Evolutionary conservation across 2,888 invertebrate genomes (phyloP).

Genomic region (Drosophila neutralis): DNA sequence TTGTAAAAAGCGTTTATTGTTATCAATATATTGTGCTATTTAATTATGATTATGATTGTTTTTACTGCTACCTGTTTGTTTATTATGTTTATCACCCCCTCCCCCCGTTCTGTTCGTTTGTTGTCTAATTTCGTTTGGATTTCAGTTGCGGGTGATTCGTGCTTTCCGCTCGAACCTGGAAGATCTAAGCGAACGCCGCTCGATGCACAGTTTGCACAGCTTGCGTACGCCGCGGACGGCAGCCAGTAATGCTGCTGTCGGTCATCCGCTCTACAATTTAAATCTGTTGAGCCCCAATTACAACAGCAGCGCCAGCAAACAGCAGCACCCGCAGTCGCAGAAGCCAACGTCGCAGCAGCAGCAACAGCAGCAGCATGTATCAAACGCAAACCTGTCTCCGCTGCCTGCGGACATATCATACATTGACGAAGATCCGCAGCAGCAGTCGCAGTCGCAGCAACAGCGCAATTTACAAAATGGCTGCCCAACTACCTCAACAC

Average conservation of each 20-base stretch:
- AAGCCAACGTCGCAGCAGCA: constrained; percentile 46
- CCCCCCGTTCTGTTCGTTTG: constrained; percentile 80
- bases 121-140: constrained; percentile 85
- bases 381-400: constrained; percentile 81
- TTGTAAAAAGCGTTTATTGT: constrained; percentile 36
- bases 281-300: constrained; percentile 80
- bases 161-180: constrained; percentile 99
- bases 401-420: constrained; percentile 89
- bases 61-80: constrained; percentile 58
- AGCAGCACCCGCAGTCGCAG: constrained; percentile 49
- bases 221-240: constrained; percentile 92
- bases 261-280: constrained; percentile 80
- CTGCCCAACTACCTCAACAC: constrained; percentile 33
- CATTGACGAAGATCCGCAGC: constrained; percentile 88
- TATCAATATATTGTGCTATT: not conserved
- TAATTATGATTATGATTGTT: constrained; percentile 31
- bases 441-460: constrained; percentile 66
- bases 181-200: constrained; percentile 99
- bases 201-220: constrained; percentile 98
- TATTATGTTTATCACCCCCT: constrained; percentile 48
- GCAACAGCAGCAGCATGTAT: constrained; percentile 56
- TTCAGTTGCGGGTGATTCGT: constrained; percentile 99
- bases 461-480: constrained; percentile 61
- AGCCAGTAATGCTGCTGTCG: constrained; percentile 48
- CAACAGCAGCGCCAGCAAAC: constrained; percentile 51